Percentiles rank a stretch among this genome's conserved stretches.
These are phyloP conservation scores for Pyrgus malvae DNA, from an alignment of 2,888 invertebrate species.

Conservation along the genomic window DNA sequence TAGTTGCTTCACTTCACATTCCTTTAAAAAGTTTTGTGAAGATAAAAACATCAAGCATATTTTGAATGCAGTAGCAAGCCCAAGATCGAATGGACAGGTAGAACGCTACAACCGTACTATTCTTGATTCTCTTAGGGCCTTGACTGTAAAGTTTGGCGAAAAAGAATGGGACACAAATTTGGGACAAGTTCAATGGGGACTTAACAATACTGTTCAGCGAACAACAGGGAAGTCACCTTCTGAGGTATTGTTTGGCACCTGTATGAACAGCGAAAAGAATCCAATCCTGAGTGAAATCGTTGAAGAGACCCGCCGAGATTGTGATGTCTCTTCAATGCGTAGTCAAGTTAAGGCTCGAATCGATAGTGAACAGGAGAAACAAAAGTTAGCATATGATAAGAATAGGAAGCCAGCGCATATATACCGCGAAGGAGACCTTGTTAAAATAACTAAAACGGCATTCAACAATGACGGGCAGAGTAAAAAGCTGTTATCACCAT, in stretches of 20 bases:
- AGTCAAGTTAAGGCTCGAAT: background rate
- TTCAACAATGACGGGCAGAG: conserved; percentile 37
- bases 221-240: too few relatives aligned
- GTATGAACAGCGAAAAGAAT: too few relatives aligned
- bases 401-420: conserved; percentile 27
- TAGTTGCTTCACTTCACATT: conserved; percentile 26
- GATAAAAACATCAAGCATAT: conserved; percentile 30
- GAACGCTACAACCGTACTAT: conserved; percentile 21
- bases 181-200: too few relatives aligned
- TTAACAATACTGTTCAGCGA: too few relatives aligned
- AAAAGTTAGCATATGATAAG: conserved; percentile 31
- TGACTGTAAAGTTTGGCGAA: background rate
- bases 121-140: background rate
- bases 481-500: conserved; percentile 33
- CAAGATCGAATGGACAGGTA: conserved; percentile 29
- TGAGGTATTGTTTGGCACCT: too few relatives aligned
- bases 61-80: conserved; percentile 32
- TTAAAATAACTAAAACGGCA: conserved; percentile 32
- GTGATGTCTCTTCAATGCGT: background rate
- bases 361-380: conserved; percentile 19
- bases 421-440: conserved; percentile 33
- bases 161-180: too few relatives aligned
- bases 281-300: background rate
- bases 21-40: too few relatives aligned
- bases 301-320: conserved; percentile 5